A percentile compares a stretch with the other conserved stretches of the same genome.
Evolutionary conservation across 2,113 vertebrate genomes (phyloP).

Genomic region (Tauraco erythrolophus): DNA sequence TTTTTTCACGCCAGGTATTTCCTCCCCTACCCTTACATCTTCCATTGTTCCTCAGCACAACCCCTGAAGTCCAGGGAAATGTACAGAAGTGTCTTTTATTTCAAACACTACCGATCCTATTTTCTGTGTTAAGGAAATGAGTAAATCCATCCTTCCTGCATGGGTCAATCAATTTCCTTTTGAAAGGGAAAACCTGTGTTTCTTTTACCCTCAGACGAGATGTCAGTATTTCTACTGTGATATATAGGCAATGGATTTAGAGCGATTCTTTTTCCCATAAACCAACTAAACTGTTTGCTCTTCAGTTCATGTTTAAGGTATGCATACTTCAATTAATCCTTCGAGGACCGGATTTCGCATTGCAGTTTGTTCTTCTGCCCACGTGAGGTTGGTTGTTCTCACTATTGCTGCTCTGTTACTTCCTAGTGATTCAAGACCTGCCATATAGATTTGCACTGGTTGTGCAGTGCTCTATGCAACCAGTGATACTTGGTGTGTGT

Average conservation of each 20-base stretch:
- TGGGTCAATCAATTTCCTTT: background rate
- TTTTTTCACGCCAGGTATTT: background rate
- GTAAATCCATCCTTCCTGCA: background rate
- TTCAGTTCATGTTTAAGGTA: background rate
- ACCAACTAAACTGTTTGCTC: background rate
- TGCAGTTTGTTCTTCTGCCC: background rate
- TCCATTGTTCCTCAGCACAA: background rate
- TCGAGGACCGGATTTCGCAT: background rate
- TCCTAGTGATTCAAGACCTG: background rate
- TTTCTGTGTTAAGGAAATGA: background rate
- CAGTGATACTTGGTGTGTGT: background rate
- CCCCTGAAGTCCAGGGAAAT: background rate
- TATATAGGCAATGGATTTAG: background rate
- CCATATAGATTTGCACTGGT: accelerated
- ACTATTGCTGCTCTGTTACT: background rate
- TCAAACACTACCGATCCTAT: background rate
- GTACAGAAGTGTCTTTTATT: background rate
- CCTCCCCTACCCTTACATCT: background rate
- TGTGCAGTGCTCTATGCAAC: background rate
- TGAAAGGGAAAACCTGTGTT: background rate
- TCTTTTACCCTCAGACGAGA: background rate
- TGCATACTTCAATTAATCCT: background rate
- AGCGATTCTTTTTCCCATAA: background rate
- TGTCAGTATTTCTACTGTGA: background rate
- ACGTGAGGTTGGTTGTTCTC: background rate